These are phyloP conservation scores for Turritopsis rubra DNA, from an alignment of 30 jellyfish, hydroid and myxozoan genomes.

Conservation along the genomic window DNA sequence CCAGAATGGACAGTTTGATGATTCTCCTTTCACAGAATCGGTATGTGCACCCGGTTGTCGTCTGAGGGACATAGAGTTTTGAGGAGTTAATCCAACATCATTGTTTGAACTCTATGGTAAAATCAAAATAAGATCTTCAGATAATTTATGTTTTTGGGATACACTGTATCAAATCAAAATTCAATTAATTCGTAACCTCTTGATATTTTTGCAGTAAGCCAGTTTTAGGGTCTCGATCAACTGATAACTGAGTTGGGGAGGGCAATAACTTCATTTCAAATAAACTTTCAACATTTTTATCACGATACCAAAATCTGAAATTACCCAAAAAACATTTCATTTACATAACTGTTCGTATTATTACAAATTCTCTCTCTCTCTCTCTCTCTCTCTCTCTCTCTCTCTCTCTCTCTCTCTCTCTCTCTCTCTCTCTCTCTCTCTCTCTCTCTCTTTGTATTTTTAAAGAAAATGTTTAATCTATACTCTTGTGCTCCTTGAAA, in stretches of 20 bases:
- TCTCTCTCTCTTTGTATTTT: too few relatives aligned
- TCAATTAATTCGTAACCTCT: slow-evolving; percentile 30
- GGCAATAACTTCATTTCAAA: slow-evolving; percentile 35
- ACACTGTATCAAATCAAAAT: neutral
- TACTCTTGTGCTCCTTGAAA: slow-evolving; percentile 56
- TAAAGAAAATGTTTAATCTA: neutral
- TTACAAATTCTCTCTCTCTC: too few relatives aligned
- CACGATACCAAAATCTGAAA: slow-evolving; percentile 71
- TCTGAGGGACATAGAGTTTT: slow-evolving; percentile 64
- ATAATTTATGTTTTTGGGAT: neutral
- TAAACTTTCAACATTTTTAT: slow-evolving; percentile 56
- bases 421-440: too few relatives aligned
- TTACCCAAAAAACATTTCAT: neutral
- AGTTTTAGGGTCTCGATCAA: slow-evolving; percentile 70
- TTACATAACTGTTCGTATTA: too few relatives aligned
- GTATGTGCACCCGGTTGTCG: slow-evolving; percentile 82
- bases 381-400: too few relatives aligned
- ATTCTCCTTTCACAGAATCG: slow-evolving; percentile 64
- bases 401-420: too few relatives aligned
- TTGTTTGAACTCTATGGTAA: slow-evolving; percentile 27
- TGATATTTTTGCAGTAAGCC: slow-evolving; percentile 52
- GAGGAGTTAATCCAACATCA: slow-evolving; percentile 76
- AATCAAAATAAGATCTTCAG: neutral
- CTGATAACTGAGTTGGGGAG: slow-evolving; percentile 29
- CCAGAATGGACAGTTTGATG: slow-evolving; percentile 76